A percentile compares a stretch with the other conserved stretches of the same genome.
These are phyloP conservation scores for Pollachius pollachius DNA, from an alignment of 2,113 vertebrate species.

Conservation along the genomic window DNA sequence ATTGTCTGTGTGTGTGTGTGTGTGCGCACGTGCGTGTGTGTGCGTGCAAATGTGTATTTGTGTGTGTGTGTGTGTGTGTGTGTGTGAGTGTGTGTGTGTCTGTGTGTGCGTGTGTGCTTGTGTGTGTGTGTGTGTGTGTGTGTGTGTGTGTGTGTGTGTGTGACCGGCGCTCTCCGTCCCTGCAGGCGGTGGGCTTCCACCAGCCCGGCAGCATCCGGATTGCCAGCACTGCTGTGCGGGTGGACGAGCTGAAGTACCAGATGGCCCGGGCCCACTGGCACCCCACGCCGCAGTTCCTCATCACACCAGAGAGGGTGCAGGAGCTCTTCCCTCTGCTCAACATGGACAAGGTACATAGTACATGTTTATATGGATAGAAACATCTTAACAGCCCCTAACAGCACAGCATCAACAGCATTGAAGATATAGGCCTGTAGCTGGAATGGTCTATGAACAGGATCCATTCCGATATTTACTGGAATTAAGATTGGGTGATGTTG, in stretches of 20 bases:
- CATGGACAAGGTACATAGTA: slow-evolving; percentile 76
- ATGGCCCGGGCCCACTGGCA: slow-evolving; percentile 92
- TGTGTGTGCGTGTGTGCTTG: too few species aligned
- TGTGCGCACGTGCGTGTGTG: not conserved
- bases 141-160: not conserved
- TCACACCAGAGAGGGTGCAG: slow-evolving; percentile 85
- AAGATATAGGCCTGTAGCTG: too few species aligned
- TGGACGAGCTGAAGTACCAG: slow-evolving; percentile 96
- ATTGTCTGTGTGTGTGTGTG: too few species aligned
- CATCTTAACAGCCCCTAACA: not conserved
- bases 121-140: not conserved
- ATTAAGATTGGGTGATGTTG: too few species aligned
- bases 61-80: not conserved
- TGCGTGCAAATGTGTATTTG: not conserved
- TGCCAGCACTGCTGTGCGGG: slow-evolving; percentile 83
- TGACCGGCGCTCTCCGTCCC: not conserved
- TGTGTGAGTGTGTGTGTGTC: not conserved
- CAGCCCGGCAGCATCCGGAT: slow-evolving; percentile 93
- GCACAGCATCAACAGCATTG: too few species aligned
- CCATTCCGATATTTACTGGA: too few species aligned
- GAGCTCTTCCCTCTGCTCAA: slow-evolving; percentile 91
- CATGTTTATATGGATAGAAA: not conserved
- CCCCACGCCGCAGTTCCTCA: slow-evolving; percentile 82
- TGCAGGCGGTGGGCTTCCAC: slow-evolving; percentile 90
- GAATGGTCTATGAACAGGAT: too few species aligned